phyloP scores from a whole-genome alignment of 2,113 vertebrate species.

The Asarcornis scutulata region DNA sequence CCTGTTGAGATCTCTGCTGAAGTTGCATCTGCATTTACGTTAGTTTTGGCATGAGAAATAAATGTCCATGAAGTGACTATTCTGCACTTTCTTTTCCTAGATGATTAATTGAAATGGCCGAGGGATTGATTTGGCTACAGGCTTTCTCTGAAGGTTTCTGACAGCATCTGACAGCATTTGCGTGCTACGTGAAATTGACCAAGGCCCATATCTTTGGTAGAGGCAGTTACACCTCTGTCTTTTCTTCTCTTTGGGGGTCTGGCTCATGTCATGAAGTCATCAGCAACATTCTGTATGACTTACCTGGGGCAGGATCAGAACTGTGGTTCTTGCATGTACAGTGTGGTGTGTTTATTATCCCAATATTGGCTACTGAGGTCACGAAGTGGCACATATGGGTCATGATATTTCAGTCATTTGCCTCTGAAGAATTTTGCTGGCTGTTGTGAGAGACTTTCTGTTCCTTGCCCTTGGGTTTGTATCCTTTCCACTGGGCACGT shows the following conservation, averaged over 20 bases:
- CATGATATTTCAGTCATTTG: neutral
- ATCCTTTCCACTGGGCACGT: neutral
- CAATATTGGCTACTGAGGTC: neutral
- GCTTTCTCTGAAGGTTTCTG: neutral
- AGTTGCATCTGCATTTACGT: constrained; percentile 48
- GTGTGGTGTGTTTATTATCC: neutral
- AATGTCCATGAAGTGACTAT: neutral
- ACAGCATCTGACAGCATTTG: neutral
- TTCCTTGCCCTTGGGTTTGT: neutral
- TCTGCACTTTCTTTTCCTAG: constrained; percentile 9
- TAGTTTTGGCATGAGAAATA: constrained; percentile 37
- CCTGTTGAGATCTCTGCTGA: constrained; percentile 24
- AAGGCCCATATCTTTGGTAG: neutral
- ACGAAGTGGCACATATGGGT: neutral
- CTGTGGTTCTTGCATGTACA: neutral
- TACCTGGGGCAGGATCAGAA: neutral
- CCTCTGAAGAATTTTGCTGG: constrained; percentile 8
- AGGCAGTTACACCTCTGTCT: neutral
- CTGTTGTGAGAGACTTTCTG: neutral
- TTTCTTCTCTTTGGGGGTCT: neutral
- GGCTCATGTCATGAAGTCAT: neutral
- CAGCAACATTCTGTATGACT: neutral
- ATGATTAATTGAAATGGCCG: constrained; percentile 28
- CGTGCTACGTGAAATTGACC: neutral
- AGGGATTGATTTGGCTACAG: neutral